Evolutionary conservation across 2,797 vertebrate genomes (phyloP).

Genomic region (Microcaecilia unicolor): DNA sequence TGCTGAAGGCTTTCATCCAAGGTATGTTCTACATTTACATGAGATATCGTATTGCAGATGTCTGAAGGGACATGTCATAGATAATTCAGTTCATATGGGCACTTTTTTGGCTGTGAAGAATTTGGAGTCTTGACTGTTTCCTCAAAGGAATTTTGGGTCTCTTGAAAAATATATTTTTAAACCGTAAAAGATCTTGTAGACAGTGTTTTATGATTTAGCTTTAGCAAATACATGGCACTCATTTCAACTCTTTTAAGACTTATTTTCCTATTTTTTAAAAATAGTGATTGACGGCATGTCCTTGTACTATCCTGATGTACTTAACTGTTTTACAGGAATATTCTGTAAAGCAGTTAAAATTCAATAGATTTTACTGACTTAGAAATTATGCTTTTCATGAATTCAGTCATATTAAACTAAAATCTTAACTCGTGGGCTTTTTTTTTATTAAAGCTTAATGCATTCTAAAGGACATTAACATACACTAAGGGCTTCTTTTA

Average conservation of each 20-base stretch:
- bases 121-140: constrained; percentile 56
- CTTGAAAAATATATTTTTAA: constrained; percentile 47
- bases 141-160: constrained; percentile 51
- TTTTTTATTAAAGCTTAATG: too few relatives aligned
- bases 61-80: constrained; percentile 72
- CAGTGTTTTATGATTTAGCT: constrained; percentile 7
- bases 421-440: too few relatives aligned
- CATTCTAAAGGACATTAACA: too few relatives aligned
- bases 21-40: constrained; percentile 77
- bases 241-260: too few relatives aligned
- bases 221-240: too few relatives aligned
- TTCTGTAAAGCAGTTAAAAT: constrained; percentile 3
- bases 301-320: background rate
- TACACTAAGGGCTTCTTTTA: too few relatives aligned
- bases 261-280: background rate
- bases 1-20: constrained; percentile 50
- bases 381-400: background rate
- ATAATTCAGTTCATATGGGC: constrained; percentile 80
- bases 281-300: background rate
- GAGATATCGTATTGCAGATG: constrained; percentile 67
- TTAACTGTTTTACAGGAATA: background rate
- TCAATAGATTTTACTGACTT: too few relatives aligned
- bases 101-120: constrained; percentile 57
- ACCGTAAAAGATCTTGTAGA: constrained; percentile 21
- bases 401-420: background rate